Evolutionary conservation across 30 jellyfish, hydroid and myxozoan species (phyloP), one percentile per base, ranked within the genome.

Genomic region (Sanderia malayensis): DNA sequence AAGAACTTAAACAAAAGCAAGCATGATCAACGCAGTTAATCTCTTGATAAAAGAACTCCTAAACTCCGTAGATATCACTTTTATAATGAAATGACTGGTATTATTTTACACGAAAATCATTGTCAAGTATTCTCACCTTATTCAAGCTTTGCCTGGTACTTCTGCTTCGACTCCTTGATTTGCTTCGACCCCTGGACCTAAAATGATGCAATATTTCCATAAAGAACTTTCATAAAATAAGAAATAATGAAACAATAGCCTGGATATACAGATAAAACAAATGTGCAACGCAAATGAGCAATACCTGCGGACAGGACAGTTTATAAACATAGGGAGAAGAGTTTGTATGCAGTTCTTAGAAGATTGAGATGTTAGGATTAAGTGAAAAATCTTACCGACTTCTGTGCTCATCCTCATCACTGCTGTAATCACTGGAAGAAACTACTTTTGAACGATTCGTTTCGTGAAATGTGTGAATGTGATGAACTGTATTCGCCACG

Each of bases 401-500:
- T 57, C 60, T 78, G 19, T 22, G 64, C n/a, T 8, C 68, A 46
- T 78, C 89, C 26, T 52, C 82, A 53, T 78, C 82, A 28, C 81
- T 45, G 32, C 41, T 71, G 45, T 78, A 78, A 10, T 78, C 89
- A 31, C 82, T 49, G 2, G 89, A 64, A 1, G 89, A 52, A 3
- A 82, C 49, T 37, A 31, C 49, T 61, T 34, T 30, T 0, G 86
- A 59, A 13, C 44, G 68, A 37, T 61, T 44, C 18, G 22, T 20
- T 0, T 32, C 63, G 32, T 65, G 74, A 33, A 78, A 62, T 23
- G 89, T 63, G 32, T 78, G 89, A 25, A 78, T 65, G 67, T 78
- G 89, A 69, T 78, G 81, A 31, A 78, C 65, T 9, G 89, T 78
- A 28, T 55, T 78, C 17, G 74, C 63, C 24, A 58, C 20, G 18